phyloP scores from a whole-genome alignment of 2,888 invertebrate genomes.

The Chrysolina oricalcia region DNA sequence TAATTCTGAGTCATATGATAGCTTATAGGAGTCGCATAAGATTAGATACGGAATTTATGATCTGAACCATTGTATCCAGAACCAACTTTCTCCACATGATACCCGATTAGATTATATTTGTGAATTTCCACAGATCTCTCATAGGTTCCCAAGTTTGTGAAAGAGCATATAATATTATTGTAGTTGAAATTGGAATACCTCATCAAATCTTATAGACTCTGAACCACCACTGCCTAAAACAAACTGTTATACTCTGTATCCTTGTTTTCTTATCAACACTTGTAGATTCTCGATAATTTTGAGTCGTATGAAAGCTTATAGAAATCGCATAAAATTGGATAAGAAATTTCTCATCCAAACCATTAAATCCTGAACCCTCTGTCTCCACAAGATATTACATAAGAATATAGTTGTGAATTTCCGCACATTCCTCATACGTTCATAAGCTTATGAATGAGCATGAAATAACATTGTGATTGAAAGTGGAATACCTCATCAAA shows the following conservation, averaged over 20 bases:
- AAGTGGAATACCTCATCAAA: too few relatives aligned
- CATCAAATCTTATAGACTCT: background rate
- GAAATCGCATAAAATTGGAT: background rate
- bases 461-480: background rate
- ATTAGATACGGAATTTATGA: too few relatives aligned
- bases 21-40: too few relatives aligned
- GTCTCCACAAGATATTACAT: background rate
- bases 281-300: background rate
- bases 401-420: background rate
- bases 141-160: conserved; percentile 3
- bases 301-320: background rate
- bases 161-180: conserved; percentile 1
- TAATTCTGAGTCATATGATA: too few relatives aligned
- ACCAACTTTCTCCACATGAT: conserved; percentile 3
- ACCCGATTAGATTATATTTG: background rate
- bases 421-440: background rate
- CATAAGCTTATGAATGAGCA: background rate
- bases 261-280: too few relatives aligned
- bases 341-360: too few relatives aligned
- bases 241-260: too few relatives aligned
- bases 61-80: too few relatives aligned
- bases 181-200: conserved; percentile 17
- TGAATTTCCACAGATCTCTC: background rate
- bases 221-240: too few relatives aligned
- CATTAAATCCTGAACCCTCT: background rate